Conservation (phyloP, 2,113 vertebrate species). For the Leiothrix lutea region DNA sequence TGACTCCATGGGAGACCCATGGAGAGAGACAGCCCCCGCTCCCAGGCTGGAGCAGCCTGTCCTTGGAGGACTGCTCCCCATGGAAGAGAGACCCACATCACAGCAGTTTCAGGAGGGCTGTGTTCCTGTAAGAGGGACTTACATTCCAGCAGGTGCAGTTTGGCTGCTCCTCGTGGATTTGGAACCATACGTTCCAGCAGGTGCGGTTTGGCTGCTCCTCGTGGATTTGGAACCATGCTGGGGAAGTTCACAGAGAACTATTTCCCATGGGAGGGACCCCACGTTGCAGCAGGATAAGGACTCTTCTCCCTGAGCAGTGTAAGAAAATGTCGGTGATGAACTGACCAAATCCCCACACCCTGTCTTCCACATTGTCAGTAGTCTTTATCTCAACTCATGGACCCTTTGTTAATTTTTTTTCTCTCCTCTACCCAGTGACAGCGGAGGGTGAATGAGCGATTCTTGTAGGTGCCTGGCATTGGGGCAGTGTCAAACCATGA, state of each 20-base stretch:
- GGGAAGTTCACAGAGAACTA: no score
- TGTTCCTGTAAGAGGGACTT: fast-evolving
- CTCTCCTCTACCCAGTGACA: neutral
- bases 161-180: neutral
- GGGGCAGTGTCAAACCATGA: neutral
- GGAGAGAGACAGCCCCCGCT: no score
- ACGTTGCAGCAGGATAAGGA: neutral
- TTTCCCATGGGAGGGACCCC: fast-evolving
- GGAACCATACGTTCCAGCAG: neutral
- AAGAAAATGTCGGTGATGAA: neutral
- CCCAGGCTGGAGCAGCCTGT: neutral
- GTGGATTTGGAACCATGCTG: neutral
- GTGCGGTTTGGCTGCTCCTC: no score
- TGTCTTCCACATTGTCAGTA: fast-evolving
- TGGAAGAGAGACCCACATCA: fast-evolving
- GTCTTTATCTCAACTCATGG: neutral
- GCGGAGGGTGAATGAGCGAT: neutral
- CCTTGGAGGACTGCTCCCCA: neutral
- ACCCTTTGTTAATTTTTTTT: neutral
- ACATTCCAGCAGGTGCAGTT: fast-evolving
- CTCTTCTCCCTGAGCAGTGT: neutral
- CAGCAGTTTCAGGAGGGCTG: no score
- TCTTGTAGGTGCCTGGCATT: neutral
- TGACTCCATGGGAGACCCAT: neutral
- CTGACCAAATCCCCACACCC: neutral